These are phyloP conservation scores for Orius laevigatus DNA, from an alignment of 1,140 invertebrate genomes.

Conservation along the genomic window DNA sequence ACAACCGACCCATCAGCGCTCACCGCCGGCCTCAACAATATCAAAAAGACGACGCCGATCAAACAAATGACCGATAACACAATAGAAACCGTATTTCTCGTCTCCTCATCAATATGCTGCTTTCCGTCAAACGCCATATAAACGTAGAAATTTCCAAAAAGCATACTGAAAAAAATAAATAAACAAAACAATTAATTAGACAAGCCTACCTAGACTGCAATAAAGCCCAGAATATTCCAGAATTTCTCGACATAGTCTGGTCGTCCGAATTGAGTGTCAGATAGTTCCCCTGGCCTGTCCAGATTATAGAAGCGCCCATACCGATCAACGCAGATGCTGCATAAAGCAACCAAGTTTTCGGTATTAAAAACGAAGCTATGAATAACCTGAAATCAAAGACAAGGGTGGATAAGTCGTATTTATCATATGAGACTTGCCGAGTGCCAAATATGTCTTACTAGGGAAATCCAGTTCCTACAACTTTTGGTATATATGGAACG, in stretches of 20 bases:
- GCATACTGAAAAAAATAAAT: slow-evolving; percentile 47
- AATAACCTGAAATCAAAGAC: slow-evolving; percentile 48
- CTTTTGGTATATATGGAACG: too few species aligned
- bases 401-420: too few species aligned
- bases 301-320: slow-evolving; percentile 72
- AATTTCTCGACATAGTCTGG: slow-evolving; percentile 79
- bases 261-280: slow-evolving; percentile 76
- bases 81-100: slow-evolving; percentile 54
- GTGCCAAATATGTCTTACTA: too few species aligned
- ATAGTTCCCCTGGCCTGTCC: slow-evolving; percentile 88
- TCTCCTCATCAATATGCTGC: slow-evolving; percentile 35
- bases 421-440: too few species aligned
- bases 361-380: slow-evolving; percentile 68
- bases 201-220: slow-evolving; percentile 78
- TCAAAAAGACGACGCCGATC: slow-evolving; percentile 51
- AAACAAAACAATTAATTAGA: slow-evolving; percentile 12
- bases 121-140: slow-evolving; percentile 74
- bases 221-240: slow-evolving; percentile 90
- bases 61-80: slow-evolving; percentile 52
- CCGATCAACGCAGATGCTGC: slow-evolving; percentile 69
- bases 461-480: too few species aligned
- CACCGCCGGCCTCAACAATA: slow-evolving; percentile 39
- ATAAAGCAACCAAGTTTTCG: slow-evolving; percentile 67
- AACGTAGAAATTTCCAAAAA: slow-evolving; percentile 87
- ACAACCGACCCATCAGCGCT: slow-evolving; percentile 34